Evolutionary conservation across 2,797 vertebrate species (phyloP), one percentile per base, ranked within the genome.

Genomic region (Oophaga sylvatica): DNA sequence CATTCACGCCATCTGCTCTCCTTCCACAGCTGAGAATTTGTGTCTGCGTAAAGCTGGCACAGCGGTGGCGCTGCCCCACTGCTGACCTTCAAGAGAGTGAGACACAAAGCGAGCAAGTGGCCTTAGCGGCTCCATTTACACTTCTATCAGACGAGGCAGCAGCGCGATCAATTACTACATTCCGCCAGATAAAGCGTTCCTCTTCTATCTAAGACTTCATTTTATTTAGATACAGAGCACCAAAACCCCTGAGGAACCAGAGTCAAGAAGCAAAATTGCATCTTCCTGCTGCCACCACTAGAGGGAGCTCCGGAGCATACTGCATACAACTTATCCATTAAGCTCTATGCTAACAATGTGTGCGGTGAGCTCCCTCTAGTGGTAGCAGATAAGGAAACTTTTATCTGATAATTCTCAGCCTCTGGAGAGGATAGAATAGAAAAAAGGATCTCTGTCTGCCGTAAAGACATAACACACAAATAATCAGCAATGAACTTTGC

Each of bases 1-100:
- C 83, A 22, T 88, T 84, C 41, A 87, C 90, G 56, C 89, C 80
- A 76, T 87, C 87, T 91, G 89, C 75, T 90, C 80, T 81, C 83
- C 73, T 45, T 53, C 78, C 77, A 83, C 35, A 78, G 60, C 81
- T 45, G 81, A 84, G 15, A 19, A 63, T 86, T 26, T 10, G 88
- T 85, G 80, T 89, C 82, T 77, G 86, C 84, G 70, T 48, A 76
- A 75, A 59, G 87, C 90, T 81, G 45, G 70, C 71, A 63, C 80
- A 86, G 73, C 35, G 71, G 19, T 22, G n/a, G 22, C 31, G 15
- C 75, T 78, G 71, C 60, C 81, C 65, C 63, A 77, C 29, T 31
- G 31, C 63, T 87, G 87, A 60, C 81, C 75, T 83, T 79, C 81
- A 79, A 9, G 62, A 70, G 70, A 29, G 59, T 20, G 13, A 35